Evolutionary conservation across 92 coral and sea anemone genomes (phyloP).

Genomic region (Porites lobata): DNA sequence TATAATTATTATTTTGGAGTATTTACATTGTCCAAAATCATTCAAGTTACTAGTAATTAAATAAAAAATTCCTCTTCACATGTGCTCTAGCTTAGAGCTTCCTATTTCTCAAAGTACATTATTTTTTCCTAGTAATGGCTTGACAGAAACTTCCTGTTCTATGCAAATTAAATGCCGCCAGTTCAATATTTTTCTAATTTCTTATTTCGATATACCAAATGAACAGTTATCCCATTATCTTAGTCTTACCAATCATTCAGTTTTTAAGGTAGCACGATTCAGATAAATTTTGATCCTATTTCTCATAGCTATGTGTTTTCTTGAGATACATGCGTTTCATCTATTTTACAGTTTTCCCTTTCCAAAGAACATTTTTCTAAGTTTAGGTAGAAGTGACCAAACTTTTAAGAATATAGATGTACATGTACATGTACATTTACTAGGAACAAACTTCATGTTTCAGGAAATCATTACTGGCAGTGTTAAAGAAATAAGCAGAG

Average conservation of each 20-base stretch:
- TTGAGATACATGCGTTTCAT: no score
- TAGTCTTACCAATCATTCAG: no score
- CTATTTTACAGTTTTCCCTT: no score
- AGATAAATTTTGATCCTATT: no score
- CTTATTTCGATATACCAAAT: not conserved
- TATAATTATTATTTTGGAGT: not conserved
- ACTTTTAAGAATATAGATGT: no score
- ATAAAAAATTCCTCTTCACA: not conserved
- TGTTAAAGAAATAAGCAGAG: no score
- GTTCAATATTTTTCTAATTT: not conserved
- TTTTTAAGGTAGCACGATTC: no score
- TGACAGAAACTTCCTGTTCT: not conserved
- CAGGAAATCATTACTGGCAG: no score
- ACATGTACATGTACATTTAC: not conserved
- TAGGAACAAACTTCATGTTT: no score
- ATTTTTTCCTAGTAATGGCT: not conserved
- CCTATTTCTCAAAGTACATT: not conserved
- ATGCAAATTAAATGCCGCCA: constrained; percentile 3
- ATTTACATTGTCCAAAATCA: not conserved
- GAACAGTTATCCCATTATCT: not conserved
- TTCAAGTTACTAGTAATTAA: no score
- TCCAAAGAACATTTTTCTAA: no score
- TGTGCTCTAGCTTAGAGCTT: not conserved
- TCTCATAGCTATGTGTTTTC: no score
- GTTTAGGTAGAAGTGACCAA: not conserved